These are phyloP conservation scores for Sebastes taczanowskii DNA, from an alignment of 2,797 vertebrate species.

Conservation along the genomic window DNA sequence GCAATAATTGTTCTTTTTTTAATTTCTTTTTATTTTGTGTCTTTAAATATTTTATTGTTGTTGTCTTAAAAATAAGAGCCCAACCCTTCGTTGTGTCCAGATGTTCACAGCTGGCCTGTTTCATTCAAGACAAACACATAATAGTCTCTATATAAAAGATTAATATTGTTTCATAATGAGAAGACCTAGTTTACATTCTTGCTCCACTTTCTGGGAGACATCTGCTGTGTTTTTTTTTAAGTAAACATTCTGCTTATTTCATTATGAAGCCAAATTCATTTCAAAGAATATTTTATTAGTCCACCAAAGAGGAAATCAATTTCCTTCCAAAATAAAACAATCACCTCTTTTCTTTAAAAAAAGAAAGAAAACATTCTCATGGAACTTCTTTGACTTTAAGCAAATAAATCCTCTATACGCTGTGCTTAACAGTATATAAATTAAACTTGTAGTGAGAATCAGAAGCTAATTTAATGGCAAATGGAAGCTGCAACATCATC, in stretches of 20 bases:
- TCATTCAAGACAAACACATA: not conserved
- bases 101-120: constrained; percentile 6
- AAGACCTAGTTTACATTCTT: constrained; percentile 1
- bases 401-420: not conserved
- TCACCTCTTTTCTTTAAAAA: not conserved
- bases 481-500: not conserved
- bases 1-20: not conserved
- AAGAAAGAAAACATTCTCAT: too few relatives aligned
- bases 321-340: not conserved
- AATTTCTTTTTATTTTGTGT: not conserved
- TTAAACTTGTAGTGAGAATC: not conserved
- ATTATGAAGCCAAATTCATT: not conserved
- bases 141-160: constrained; percentile 3
- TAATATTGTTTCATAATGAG: constrained; percentile 19
- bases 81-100: not conserved
- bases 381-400: not conserved
- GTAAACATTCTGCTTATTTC: not conserved
- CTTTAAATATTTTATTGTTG: not conserved
- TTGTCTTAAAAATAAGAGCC: not conserved
- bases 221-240: not conserved
- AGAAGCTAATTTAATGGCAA: not conserved
- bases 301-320: not conserved
- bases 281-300: not conserved
- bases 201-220: constrained; percentile 11
- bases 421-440: not conserved